Base-by-base conservation (phyloP, 2,888 invertebrate genomes). In the Leptinotarsa tumamoca region DNA sequence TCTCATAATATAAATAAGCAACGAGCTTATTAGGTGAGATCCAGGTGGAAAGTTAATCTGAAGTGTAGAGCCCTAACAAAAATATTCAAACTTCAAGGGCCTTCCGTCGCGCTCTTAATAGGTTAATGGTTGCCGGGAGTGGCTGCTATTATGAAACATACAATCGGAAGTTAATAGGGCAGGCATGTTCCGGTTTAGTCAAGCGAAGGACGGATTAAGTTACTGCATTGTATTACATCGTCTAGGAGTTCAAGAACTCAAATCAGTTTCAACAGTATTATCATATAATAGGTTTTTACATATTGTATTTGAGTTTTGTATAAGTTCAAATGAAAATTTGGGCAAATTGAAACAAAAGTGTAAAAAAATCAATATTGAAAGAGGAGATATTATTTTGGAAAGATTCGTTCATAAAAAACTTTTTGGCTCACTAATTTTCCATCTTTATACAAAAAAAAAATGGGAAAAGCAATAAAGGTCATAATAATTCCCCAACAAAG, bases 141-240 rank as follows among this genome's bases (percentile, higher is more conserved):
- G 69, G 54, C 54, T n/a, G 54, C 43, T 56, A 69, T 69, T 69
- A 52, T 54, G 33, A 51, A 43, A 69, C 63, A 63, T 43, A 56
- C 69, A 69, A 69, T 69, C 33, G 56, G 27, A 54, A 23, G 54
- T 69, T 69, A 27, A 54, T 54, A 54, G 69, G 56, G 54, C 69
- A 43, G 43, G 69, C 33, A 69, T 18, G 54, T 69, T 69, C 69
- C 69, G 69, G 69, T 69, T 51, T 69, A 43, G 27, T 27, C 23
- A 69, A 50, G 23, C 50, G 17, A 71, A 33, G n/a, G 54, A 63
- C 58, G 13, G 17, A 17, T 61, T 43, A 33, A 27, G 54, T 70
- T 56, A 18, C 33, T 58, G 14, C 18, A 63, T 71, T 61, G 18
- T 49, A 49, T 15, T 27, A 33, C 23, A 18, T 63, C 18, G 33